A percentile compares a stretch with the other conserved stretches of the same genome.
phyloP scores from a whole-genome alignment of 2,797 vertebrate species.

The Ciconia nigra region DNA sequence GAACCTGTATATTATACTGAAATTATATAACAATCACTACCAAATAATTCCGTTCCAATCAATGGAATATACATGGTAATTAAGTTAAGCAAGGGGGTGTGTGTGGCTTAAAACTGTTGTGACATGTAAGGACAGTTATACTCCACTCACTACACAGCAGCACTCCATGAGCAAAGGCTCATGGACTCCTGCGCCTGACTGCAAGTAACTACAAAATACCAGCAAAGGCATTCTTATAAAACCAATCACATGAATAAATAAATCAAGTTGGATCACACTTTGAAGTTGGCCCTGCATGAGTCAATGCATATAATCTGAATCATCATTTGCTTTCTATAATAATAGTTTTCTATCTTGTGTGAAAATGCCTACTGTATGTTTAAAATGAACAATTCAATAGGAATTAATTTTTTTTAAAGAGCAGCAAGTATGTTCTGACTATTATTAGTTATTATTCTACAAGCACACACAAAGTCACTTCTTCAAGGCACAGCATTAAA shows the following conservation, averaged over 20 bases:
- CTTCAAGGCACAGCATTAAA: background rate
- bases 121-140: background rate
- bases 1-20: background rate
- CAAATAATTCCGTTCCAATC: background rate
- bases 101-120: background rate
- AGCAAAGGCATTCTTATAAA: background rate
- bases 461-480: background rate
- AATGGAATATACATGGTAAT: background rate
- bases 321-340: background rate
- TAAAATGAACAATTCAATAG: background rate
- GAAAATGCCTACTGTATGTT: background rate
- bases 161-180: background rate
- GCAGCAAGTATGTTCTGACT: background rate
- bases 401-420: background rate
- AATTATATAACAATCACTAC: background rate
- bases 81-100: background rate
- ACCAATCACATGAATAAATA: rapidly evolving
- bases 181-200: rapidly evolving
- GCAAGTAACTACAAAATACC: rapidly evolving
- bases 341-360: background rate
- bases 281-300: background rate
- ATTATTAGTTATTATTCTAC: background rate
- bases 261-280: background rate
- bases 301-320: rapidly evolving
- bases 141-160: background rate